Evolutionary conservation across 2,113 vertebrate species (phyloP).

Genomic region (Hemiprocne comata): DNA sequence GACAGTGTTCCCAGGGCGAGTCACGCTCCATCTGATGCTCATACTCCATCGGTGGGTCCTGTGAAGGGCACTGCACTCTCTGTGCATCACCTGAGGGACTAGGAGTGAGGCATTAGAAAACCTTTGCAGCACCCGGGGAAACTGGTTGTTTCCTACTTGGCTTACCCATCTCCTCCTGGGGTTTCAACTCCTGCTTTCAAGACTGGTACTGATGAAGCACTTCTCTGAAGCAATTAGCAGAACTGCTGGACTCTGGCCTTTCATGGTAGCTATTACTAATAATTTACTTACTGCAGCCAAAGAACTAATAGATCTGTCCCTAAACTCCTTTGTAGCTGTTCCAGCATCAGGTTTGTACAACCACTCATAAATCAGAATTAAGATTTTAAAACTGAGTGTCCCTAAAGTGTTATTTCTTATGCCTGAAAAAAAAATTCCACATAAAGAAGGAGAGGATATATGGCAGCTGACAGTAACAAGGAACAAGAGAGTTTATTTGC

Average conservation of each 20-base stretch:
- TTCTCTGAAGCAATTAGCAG: not conserved
- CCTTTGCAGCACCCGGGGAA: not conserved
- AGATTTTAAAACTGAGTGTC: not conserved
- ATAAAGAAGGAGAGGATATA: not conserved
- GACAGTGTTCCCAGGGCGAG: fast-evolving
- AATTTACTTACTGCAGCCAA: not conserved
- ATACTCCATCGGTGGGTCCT: not conserved
- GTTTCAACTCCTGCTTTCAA: not conserved
- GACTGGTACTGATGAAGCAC: not conserved
- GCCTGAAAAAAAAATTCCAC: not conserved
- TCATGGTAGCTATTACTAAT: not conserved
- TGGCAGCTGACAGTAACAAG: not conserved
- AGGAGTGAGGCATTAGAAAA: not conserved
- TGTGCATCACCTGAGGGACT: not conserved
- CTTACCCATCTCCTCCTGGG: not conserved
- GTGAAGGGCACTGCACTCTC: not conserved
- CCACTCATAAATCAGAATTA: not conserved
- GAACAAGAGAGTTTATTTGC: not conserved
- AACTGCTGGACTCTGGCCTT: not conserved
- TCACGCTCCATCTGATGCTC: not conserved
- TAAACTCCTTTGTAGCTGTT: not conserved
- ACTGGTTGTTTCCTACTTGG: not conserved
- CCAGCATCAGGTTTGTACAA: not conserved
- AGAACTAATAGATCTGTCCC: not conserved
- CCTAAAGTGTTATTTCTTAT: not conserved